Evolutionary conservation across 2,113 vertebrate species (phyloP).

Genomic region (Octodon degus): DNA sequence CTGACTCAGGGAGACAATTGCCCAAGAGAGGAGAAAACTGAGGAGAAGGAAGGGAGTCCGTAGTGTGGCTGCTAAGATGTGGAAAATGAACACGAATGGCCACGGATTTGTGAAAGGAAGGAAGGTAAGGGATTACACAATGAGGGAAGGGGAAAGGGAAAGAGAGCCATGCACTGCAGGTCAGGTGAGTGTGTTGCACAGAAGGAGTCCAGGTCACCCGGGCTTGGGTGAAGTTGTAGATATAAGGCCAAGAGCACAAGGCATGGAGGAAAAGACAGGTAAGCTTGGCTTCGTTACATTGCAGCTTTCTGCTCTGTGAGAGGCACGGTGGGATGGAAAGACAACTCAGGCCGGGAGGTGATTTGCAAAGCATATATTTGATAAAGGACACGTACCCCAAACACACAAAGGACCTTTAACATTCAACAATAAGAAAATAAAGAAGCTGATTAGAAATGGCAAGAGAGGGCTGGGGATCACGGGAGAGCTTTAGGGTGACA

Average conservation of each 20-base stretch:
- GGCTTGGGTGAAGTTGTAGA: not conserved
- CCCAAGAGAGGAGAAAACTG: not conserved
- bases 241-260: not conserved
- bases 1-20: not conserved
- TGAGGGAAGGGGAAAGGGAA: not conserved
- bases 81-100: not conserved
- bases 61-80: not conserved
- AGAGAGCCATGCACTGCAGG: not conserved
- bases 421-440: not conserved
- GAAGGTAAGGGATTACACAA: not conserved
- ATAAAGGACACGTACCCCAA: not conserved
- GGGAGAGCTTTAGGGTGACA: not conserved
- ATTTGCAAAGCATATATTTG: not conserved
- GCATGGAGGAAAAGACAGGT: not conserved
- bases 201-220: not conserved
- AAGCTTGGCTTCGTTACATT: not conserved
- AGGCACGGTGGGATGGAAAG: not conserved
- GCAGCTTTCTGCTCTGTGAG: not conserved
- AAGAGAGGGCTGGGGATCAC: not conserved
- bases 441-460: not conserved
- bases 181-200: not conserved
- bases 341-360: not conserved
- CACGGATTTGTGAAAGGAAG: not conserved
- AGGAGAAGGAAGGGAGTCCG: not conserved
- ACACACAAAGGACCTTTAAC: not conserved